Evolutionary conservation across 2,797 vertebrate genomes (phyloP).

Genomic region (Carduelis carduelis): DNA sequence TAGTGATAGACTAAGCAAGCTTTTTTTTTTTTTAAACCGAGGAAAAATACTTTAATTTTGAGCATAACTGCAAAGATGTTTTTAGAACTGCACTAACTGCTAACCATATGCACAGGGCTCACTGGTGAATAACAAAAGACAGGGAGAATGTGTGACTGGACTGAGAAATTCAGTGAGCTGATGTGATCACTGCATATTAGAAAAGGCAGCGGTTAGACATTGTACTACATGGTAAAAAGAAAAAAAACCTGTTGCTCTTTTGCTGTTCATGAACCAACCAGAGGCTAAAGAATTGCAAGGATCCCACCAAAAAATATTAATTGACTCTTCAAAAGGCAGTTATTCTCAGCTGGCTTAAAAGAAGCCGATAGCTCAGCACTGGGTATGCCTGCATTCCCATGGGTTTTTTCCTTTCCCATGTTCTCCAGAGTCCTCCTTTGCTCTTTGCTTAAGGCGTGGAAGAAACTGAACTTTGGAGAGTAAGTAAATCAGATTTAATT

Average conservation of each 20-base stretch:
- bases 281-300: neutral
- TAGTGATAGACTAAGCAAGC: neutral
- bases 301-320: neutral
- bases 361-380: neutral
- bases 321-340: neutral
- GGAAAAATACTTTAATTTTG: neutral
- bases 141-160: neutral
- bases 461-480: constrained; percentile 21
- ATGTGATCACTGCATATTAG: neutral
- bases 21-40: neutral
- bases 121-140: neutral
- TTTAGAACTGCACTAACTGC: neutral
- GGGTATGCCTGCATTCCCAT: neutral
- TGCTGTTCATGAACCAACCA: neutral
- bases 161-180: neutral
- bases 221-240: neutral
- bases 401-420: neutral
- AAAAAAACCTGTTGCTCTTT: neutral
- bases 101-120: neutral
- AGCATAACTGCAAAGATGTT: neutral
- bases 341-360: neutral
- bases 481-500: constrained; percentile 35
- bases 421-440: neutral
- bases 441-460: constrained; percentile 22
- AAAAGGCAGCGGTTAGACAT: neutral